Conservation (phyloP, 2,113 vertebrate species). For the Mobula birostris region DNA sequence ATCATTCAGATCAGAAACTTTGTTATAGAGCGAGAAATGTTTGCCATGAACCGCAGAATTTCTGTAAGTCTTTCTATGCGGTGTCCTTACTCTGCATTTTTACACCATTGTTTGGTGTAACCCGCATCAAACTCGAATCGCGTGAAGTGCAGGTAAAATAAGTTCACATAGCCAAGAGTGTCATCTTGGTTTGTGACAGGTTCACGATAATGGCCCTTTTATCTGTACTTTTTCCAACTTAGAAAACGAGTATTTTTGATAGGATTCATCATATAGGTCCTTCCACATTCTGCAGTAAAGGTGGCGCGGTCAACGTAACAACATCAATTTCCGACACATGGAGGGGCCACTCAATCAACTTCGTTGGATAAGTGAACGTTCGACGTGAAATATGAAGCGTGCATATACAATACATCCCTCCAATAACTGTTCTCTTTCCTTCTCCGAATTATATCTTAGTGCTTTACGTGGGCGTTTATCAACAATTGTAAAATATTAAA, state of each 20-base stretch:
- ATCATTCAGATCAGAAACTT: neutral
- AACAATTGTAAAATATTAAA: neutral
- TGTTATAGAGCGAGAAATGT: neutral
- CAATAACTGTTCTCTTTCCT: too few relatives aligned
- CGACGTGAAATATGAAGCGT: neutral
- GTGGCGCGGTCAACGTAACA: neutral
- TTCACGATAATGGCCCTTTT: neutral
- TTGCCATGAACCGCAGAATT: conserved; percentile 37
- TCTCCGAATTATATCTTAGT: neutral
- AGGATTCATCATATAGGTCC: neutral
- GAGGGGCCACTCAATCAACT: neutral
- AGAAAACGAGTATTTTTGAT: neutral
- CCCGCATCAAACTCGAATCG: conserved; percentile 39
- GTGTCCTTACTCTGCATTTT: conserved; percentile 47
- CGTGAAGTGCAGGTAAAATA: neutral
- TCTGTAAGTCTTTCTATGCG: conserved; percentile 40
- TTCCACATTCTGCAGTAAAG: neutral
- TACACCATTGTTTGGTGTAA: conserved; percentile 49
- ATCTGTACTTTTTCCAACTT: neutral
- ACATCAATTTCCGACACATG: neutral
- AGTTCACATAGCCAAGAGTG: neutral
- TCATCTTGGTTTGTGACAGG: neutral
- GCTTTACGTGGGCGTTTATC: neutral
- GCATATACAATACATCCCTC: neutral
- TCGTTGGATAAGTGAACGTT: neutral